A percentile compares a stretch with the other conserved stretches of the same genome.
Conservation (phyloP, 2,797 vertebrate genomes). For the Lateolabrax maculatus region DNA sequence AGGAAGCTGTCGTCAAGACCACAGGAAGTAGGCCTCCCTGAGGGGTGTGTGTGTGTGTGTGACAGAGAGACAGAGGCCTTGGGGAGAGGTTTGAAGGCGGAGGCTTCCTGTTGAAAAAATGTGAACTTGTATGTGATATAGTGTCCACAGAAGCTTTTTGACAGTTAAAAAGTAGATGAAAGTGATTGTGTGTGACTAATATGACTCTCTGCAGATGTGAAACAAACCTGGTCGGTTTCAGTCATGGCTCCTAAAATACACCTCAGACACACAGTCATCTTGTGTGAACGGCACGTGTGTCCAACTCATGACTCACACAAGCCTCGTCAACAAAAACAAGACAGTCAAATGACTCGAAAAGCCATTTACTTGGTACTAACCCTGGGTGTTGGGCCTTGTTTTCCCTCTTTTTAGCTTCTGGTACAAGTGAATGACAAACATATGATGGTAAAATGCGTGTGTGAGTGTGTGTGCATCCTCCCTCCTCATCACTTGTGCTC, state of each 20-base stretch:
- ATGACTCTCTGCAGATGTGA: slow-evolving; percentile 18
- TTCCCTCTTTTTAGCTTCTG: slow-evolving; percentile 39
- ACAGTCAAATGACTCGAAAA: slow-evolving; percentile 23
- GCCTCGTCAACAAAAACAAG: slow-evolving; percentile 43
- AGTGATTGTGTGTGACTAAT: slow-evolving; percentile 14
- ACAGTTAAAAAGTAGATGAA: background rate
- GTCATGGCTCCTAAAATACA: slow-evolving; percentile 35
- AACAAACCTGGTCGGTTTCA: slow-evolving; percentile 19
- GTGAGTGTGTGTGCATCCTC: slow-evolving; percentile 13
- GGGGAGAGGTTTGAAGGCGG: slow-evolving; percentile 38
- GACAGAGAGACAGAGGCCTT: slow-evolving; percentile 1
- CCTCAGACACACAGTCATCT: slow-evolving; percentile 34
- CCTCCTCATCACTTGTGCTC: slow-evolving; percentile 6
- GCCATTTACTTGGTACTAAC: background rate
- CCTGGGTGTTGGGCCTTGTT: background rate
- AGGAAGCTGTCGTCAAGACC: slow-evolving; percentile 74
- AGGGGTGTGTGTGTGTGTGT: slow-evolving; percentile 31
- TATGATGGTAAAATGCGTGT: slow-evolving; percentile 35
- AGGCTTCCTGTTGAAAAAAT: slow-evolving; percentile 79
- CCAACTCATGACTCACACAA: slow-evolving; percentile 48
- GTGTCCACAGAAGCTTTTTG: background rate
- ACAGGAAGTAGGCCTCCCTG: slow-evolving; percentile 80
- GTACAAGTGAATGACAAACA: slow-evolving; percentile 57
- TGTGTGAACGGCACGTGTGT: slow-evolving; percentile 37
- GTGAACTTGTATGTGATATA: slow-evolving; percentile 6